phyloP scores from a whole-genome alignment of 2,113 vertebrate genomes.

The Salminus brasiliensis region DNA sequence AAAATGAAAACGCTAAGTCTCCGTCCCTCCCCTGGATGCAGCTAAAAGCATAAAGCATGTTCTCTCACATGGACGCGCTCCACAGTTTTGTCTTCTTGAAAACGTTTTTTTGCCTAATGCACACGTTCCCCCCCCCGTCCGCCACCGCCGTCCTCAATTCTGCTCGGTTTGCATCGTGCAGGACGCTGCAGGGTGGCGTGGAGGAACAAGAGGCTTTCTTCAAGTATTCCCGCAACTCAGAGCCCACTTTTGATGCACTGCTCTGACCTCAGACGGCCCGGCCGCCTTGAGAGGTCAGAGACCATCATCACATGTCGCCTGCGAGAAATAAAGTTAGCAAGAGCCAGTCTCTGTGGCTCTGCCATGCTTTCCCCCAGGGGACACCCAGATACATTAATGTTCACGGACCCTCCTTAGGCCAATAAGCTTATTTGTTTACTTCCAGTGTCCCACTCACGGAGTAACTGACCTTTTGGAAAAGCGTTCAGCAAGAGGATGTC shows the following conservation, averaged over 20 bases:
- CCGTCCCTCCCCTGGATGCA: background rate
- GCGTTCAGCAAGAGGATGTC: background rate
- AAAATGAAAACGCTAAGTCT: constrained; percentile 4
- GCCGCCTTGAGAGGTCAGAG: constrained; percentile 45
- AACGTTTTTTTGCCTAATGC: constrained; percentile 68
- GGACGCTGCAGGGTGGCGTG: constrained; percentile 89
- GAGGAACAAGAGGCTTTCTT: constrained; percentile 90
- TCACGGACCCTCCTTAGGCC: constrained; percentile 58
- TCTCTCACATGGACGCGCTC: background rate
- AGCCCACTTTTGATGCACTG: constrained; percentile 70
- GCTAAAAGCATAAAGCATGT: background rate
- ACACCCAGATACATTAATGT: constrained; percentile 6
- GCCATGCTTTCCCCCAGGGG: background rate
- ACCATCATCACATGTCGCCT: background rate
- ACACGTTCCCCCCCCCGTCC: constrained; percentile 62
- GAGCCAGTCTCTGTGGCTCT: background rate
- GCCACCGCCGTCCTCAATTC: constrained; percentile 50
- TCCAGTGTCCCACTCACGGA: constrained; percentile 65
- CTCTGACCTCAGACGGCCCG: constrained; percentile 62
- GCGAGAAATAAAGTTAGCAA: background rate
- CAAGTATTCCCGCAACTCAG: constrained; percentile 84
- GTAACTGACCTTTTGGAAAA: constrained; percentile 46
- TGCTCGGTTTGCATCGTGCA: constrained; percentile 95
- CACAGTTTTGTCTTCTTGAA: constrained; percentile 1
- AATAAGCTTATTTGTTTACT: constrained; percentile 42